Base-by-base conservation (phyloP, 2,888 invertebrate species). In the Cancer borealis region DNA sequence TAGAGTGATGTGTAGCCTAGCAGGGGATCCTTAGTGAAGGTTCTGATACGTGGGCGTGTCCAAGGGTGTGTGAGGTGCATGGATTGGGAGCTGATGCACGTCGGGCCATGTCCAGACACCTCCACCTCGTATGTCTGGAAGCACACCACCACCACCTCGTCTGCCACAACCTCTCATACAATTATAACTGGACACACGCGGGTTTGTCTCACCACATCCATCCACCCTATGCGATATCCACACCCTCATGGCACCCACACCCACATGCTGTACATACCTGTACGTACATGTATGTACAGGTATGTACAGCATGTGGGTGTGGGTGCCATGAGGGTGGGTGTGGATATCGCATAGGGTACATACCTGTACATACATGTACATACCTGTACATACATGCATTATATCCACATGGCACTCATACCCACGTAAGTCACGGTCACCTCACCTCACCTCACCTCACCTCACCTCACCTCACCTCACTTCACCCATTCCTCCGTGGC, bases 171-270 rank as follows among this genome's bases (percentile, higher is more conserved):
- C 90, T 84, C 92, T 92, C 94, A 90, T 49, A 94, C 92, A 92
- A 92, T 92, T 90, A 94, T 94, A 94, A 94, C 94, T 94, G 92
- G 92, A 87, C 92, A 49, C 92, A 73, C 93, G 79, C 60, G 60
- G 26, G 79, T 46, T 73, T 79, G 92, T 92, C 92, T 79, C 92
- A 79, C 89, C 79, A 60, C 92, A 88, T 84, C 21, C 92, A 84
- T 30, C n/a, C 73, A 39, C 88, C 39, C 47, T 60, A 49, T 60
- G 46, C 91, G 21, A 54, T 54, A 84, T 30, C 12, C 88, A 26
- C 60, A 88, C 91, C 54, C 54, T 26, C 54, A 49, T 84, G 45
- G 3, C 60, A n/a, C 91, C 73, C 49, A 26, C 84, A 26, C 90
- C 17, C 91, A 66, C 66, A 6, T n/a, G 66, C 30, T n/a, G 14